phyloP scores from a whole-genome alignment of 2,888 invertebrate genomes.

The Meiosimyza platycephala region DNA sequence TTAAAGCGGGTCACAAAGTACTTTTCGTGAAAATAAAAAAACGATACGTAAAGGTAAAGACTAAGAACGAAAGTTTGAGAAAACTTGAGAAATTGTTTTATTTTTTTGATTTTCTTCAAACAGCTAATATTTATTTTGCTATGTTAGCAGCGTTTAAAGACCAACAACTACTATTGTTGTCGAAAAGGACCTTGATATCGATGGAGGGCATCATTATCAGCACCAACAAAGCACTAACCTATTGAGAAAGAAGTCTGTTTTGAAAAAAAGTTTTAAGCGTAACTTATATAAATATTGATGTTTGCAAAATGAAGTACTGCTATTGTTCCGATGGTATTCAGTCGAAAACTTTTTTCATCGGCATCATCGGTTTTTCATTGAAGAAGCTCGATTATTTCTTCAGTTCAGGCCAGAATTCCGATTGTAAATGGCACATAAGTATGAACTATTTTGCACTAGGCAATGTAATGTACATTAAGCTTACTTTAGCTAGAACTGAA shows the following conservation, averaged over 20 bases:
- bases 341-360: no score
- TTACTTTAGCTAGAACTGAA: background rate
- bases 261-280: no score
- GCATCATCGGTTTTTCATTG: no score
- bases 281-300: no score
- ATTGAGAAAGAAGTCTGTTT: background rate
- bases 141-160: background rate
- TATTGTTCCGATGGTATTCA: no score
- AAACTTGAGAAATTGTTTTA: background rate
- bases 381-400: no score
- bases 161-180: background rate
- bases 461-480: background rate
- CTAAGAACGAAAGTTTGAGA: background rate
- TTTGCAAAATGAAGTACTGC: no score
- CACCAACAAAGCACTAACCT: background rate
- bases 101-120: no score
- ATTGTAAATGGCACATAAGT: no score
- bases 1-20: conserved; percentile 10
- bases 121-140: no score
- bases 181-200: conserved; percentile 25
- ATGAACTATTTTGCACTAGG: background rate
- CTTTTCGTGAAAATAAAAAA: background rate
- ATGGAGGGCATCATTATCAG: conserved; percentile 14
- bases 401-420: no score
- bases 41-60: background rate